These are phyloP conservation scores for Phrynocephalus guinanensis DNA, from an alignment of 2,797 vertebrate genomes.

Conservation along the genomic window DNA sequence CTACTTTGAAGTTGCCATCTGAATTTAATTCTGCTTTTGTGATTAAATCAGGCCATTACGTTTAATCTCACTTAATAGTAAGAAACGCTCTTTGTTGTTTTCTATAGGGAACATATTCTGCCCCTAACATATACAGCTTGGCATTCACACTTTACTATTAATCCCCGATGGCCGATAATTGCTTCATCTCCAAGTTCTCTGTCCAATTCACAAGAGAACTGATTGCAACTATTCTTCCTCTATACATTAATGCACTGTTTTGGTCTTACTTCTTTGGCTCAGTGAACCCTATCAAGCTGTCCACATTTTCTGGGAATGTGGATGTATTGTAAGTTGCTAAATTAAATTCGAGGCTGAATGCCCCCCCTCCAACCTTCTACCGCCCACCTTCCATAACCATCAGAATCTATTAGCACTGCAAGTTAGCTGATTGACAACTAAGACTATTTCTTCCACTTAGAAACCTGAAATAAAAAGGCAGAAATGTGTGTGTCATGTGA, in stretches of 20 bases:
- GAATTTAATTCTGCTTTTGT: slow-evolving; percentile 88
- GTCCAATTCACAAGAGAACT: slow-evolving; percentile 91
- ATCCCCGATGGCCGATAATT: slow-evolving; percentile 94
- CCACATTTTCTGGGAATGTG: slow-evolving; percentile 98
- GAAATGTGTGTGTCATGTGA: slow-evolving; percentile 64
- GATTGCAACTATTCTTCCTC: slow-evolving; percentile 85
- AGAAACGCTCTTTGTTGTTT: slow-evolving; percentile 92
- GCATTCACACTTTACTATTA: slow-evolving; percentile 92
- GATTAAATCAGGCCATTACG: slow-evolving; percentile 97
- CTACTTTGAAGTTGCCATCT: slow-evolving; percentile 94
- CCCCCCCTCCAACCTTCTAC: slow-evolving; percentile 34
- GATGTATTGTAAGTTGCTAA: slow-evolving; percentile 91
- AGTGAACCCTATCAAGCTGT: slow-evolving; percentile 88
- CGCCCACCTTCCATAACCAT: slow-evolving; percentile 65
- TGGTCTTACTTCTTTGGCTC: slow-evolving; percentile 84
- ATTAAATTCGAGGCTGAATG: slow-evolving; percentile 80
- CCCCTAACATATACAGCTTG: slow-evolving; percentile 87
- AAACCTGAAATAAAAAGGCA: slow-evolving; percentile 63
- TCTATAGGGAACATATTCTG: slow-evolving; percentile 94
- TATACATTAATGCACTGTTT: slow-evolving; percentile 88
- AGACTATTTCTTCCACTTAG: slow-evolving; percentile 75
- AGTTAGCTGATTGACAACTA: slow-evolving; percentile 80
- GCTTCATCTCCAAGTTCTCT: slow-evolving; percentile 91
- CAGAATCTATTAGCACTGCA: slow-evolving; percentile 80
- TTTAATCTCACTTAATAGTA: slow-evolving; percentile 99